Base-by-base conservation (phyloP, 2,888 invertebrate species). In the Anthoptus insignis region DNA sequence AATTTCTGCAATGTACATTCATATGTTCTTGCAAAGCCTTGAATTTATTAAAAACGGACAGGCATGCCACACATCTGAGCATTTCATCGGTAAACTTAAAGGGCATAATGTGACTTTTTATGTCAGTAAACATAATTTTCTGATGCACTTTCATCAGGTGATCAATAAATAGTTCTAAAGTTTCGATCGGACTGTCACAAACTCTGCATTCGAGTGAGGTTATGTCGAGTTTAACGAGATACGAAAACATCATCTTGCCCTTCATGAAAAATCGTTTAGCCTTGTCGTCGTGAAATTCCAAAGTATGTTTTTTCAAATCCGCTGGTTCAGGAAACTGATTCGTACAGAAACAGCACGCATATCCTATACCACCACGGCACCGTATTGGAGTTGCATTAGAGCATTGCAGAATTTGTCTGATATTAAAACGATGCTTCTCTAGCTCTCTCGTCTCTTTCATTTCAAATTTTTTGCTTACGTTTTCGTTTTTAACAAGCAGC, bases 1-100 rank as follows among this genome's bases (percentile, higher is more conserved):
- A 87, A 66, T 89, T 87, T 6, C 81, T 77, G 14, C 77, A 86
- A 71, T 88, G 89, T 0, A 73, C 73, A 59, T 87, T 86, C 87
- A 89, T 88, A 22, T 88, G 88, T 57, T 84, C 82, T 11, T 81
- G 79, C 2, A 88, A 66, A 34, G 59, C 66, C 67, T 70, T 73
- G 29, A 76, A 75, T 34, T 66, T 66, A 11, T 61, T 52, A 22
- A 73, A 75, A 34, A 47, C 59, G 3, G 57, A 57, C 1, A 39
- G 60, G 52, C 89, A 89, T 1, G 81, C 58, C 2, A 72, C 79
- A 57, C 88, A 88, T 6, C 66, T 66, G 0, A 84, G 59, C 0
- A 66, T 64, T 0, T 81, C 76, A 3, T 58, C 63, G 2, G 73
- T 68, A 64, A 88, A 87, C 61, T 81, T 84, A 32, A 86, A 86